These are phyloP conservation scores for Peromyscus melanophrys DNA, from an alignment of 2,797 vertebrate species.

Conservation along the genomic window DNA sequence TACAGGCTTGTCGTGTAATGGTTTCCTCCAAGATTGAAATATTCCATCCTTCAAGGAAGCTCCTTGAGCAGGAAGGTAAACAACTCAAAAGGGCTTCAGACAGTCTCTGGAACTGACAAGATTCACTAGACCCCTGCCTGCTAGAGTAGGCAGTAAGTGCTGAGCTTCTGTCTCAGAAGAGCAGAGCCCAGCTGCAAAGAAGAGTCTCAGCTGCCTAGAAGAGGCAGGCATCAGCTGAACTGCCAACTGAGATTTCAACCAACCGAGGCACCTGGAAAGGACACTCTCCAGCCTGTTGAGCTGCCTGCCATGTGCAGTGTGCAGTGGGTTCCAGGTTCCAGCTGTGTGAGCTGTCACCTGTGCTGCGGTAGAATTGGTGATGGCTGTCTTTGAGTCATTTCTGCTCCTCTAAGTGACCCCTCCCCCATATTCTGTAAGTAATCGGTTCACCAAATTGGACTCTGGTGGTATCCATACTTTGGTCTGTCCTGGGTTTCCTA, in stretches of 20 bases:
- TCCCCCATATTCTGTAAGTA: neutral
- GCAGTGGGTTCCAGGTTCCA: no score
- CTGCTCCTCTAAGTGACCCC: neutral
- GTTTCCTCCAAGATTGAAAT: neutral
- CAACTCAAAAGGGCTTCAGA: neutral
- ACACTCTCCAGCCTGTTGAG: neutral
- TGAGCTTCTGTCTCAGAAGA: neutral
- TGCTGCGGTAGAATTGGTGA: neutral
- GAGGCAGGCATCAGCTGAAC: neutral
- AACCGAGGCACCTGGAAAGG: neutral
- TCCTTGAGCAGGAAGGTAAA: neutral
- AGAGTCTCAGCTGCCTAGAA: neutral
- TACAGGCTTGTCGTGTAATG: neutral
- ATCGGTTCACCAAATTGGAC: neutral
- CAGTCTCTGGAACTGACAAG: neutral
- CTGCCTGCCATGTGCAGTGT: neutral
- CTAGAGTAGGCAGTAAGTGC: neutral
- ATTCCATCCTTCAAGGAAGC: neutral
- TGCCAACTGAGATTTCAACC: neutral
- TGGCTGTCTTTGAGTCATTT: neutral
- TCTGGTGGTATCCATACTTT: neutral
- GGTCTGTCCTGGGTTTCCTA: neutral
- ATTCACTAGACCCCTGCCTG: neutral
- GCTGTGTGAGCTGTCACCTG: neutral
- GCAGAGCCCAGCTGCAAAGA: neutral